Evolutionary conservation across 1,140 invertebrate genomes (phyloP), one percentile per base, ranked within the genome.

Genomic region (Drosophila pallidifrons): DNA sequence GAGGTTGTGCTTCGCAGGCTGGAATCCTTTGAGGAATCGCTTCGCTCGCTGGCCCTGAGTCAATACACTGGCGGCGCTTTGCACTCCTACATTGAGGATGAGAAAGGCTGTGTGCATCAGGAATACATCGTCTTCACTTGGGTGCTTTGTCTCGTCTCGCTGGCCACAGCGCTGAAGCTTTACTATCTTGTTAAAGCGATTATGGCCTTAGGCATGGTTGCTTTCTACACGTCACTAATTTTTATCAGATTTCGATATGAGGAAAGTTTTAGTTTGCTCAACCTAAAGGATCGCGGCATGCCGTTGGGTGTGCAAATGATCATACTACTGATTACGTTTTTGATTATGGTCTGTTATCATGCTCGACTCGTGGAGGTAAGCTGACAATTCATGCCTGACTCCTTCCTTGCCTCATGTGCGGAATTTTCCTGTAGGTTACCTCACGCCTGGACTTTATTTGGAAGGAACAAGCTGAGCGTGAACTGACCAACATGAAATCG

Each of bases 81-180:
- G 15, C 32, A 25, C 32, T 57, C 30, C 49, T 51, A 11, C 3
- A 15, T 55, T 4, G 76, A 75, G 15, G 46, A 55, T 3, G 46
- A 47, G 8, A 16, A 13, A 10, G 68, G 81, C 5, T 96, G 95
- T 67, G 93, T 94, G 28, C 94, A 95, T 71, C 96, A 97, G 0
- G 97, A 99, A 92, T 99, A 98, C 89, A 95, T 98, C 7, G 96
- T 98, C 1, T 98, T 98, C 92, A 98, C 97, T 0, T 99, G 98
- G 97, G 96, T 99, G 20, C 93, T 99, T n/a, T 98, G 97, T 68
- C 94, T 99, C 41, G 96, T 99, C 0, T 96, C 97, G 0, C 93
- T 98, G 63, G 97, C 97, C 1, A 97, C 98, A 0, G 98, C 98
- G n/a, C 93, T 99, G 7, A 98, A 98, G 90, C 93, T 99, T 3